Base-by-base conservation (phyloP, 2,797 vertebrate species). In the Mormyrus hasselquistii region DNA sequence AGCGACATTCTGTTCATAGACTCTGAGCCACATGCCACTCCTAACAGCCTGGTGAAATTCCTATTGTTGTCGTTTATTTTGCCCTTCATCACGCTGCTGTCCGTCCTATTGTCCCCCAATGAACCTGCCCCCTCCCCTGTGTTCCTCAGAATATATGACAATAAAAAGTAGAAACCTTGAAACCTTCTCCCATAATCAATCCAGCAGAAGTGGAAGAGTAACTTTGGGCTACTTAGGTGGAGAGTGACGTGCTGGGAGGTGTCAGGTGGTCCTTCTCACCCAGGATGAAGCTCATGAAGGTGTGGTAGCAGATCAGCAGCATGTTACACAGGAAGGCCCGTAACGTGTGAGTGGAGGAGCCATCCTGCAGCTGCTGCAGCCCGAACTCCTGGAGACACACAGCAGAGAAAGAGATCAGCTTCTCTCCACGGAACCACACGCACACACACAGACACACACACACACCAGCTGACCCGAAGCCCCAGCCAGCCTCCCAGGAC, bases 251-350 rank as follows among this genome's bases (percentile, higher is more conserved):
- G 8, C n/a, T 50, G 79, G 7, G 14, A 50, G 41, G 41, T 44
- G 79, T 49, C 12, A 19, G 34, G 7, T 12, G 19, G 82, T 47
- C 10, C 9, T 38, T 79, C 97, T 96, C 94, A 99, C 98, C 98
- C 47, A 99, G 94, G 93, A 99, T 98, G 91, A 99, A 99, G 93
- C 97, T 98, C 97, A 99, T 98, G 96, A 99, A 99, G 76, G 98
- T 99, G 95, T 99, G 98, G 94, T 99, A 99, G 94, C 98, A 99
- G 88, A 99, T 97, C 91, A 99, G 96, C 91, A 99, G 95, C 97
- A 99, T 97, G 94, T 97, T 98, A 90, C 98, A 99, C 88, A 99
- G 95, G 92, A 99, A 97, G 0, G 98, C 97, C 22, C 98, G 97
- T 94, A 99, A 97, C 38, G 97, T 99, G 93, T 94, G 96, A 44